A percentile compares a stretch with the other conserved stretches of the same genome.
These are phyloP conservation scores for Xanthorhoe spadicearia DNA, from an alignment of 2,888 invertebrate species.

Conservation along the genomic window DNA sequence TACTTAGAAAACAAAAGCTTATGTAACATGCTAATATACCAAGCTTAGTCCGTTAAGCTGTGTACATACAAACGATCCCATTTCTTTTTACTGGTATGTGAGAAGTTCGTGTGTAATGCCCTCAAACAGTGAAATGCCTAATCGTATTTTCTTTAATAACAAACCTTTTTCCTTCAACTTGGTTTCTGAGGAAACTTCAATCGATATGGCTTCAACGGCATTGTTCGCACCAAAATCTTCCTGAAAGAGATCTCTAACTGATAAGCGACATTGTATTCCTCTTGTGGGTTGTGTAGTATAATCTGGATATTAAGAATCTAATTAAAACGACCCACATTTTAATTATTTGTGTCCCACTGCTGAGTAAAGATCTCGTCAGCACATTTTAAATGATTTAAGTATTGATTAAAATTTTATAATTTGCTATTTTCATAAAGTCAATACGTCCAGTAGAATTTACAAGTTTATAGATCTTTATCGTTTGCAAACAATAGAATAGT, in stretches of 20 bases:
- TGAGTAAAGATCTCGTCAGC: too few relatives aligned
- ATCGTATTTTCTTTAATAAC: slow-evolving; percentile 4
- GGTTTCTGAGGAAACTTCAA: not conserved
- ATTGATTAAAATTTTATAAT: too few relatives aligned
- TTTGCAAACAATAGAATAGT: not conserved
- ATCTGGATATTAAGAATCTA: not conserved
- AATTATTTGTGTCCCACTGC: too few relatives aligned
- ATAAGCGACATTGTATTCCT: not conserved
- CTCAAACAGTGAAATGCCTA: slow-evolving; percentile 17
- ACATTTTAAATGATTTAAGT: too few relatives aligned
- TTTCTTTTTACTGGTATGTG: slow-evolving; percentile 21
- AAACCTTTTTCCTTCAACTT: slow-evolving; percentile 5
- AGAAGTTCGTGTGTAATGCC: slow-evolving; percentile 13
- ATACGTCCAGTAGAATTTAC: too few relatives aligned
- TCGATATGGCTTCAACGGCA: not conserved
- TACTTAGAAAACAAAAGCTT: slow-evolving; percentile 16
- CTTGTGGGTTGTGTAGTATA: not conserved
- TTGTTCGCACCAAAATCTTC: not conserved
- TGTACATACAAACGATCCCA: slow-evolving; percentile 28
- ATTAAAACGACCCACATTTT: too few relatives aligned
- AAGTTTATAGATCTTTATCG: not conserved
- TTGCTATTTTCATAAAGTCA: too few relatives aligned
- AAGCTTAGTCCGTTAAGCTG: slow-evolving; percentile 33
- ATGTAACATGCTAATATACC: slow-evolving; percentile 40
- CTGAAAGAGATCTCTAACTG: not conserved